Conservation (phyloP, 2,797 vertebrate species). For the Siniperca obscura region DNA sequence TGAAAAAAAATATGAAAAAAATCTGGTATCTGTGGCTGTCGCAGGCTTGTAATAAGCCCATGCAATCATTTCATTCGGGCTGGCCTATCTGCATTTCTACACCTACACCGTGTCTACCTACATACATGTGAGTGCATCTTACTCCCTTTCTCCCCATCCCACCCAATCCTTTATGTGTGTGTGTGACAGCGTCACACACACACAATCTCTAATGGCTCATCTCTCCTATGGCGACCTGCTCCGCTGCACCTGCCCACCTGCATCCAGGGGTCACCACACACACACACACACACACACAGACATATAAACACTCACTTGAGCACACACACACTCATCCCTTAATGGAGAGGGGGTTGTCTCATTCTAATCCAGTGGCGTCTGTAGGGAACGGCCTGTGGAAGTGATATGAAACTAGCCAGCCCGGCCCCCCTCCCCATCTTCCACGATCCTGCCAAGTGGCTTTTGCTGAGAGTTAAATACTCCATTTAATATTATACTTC, state of each 20-base stretch:
- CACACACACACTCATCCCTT: slow-evolving; percentile 31
- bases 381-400: slow-evolving; percentile 23
- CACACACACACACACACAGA: slow-evolving; percentile 9
- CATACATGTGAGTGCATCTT: neutral
- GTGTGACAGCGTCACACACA: slow-evolving; percentile 27
- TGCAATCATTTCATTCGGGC: too few relatives aligned
- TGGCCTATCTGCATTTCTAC: too few relatives aligned
- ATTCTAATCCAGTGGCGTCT: slow-evolving; percentile 51
- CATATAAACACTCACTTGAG: neutral
- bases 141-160: neutral
- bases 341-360: slow-evolving; percentile 50
- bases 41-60: too few relatives aligned
- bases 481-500: slow-evolving; percentile 40
- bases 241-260: slow-evolving; percentile 53
- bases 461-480: slow-evolving; percentile 43
- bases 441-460: slow-evolving; percentile 19
- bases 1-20: too few relatives aligned
- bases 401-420: slow-evolving; percentile 33
- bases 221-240: slow-evolving; percentile 72
- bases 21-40: too few relatives aligned
- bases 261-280: slow-evolving; percentile 44
- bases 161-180: slow-evolving; percentile 23
- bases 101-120: too few relatives aligned
- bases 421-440: slow-evolving; percentile 5
- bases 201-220: slow-evolving; percentile 77